Percentiles rank a stretch among this genome's conserved stretches.
Evolutionary conservation across 2,888 invertebrate species (phyloP).

Genomic region (Cryptocephalus primarius): DNA sequence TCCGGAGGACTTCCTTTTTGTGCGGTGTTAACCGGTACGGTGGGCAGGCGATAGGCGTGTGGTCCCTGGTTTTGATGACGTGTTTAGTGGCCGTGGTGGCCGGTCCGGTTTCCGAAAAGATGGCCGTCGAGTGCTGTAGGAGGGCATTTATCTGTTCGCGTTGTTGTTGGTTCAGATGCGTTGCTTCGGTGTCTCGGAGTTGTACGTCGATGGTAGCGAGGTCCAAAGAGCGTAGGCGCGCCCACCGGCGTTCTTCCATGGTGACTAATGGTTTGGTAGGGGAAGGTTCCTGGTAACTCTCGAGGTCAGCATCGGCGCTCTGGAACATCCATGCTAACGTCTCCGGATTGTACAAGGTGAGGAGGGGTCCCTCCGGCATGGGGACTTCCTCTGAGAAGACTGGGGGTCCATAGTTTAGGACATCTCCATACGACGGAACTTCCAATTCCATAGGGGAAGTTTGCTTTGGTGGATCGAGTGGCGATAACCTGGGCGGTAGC

Average conservation of each 20-base stretch:
- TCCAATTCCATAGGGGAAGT: too few relatives aligned
- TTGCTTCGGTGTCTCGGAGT: neutral
- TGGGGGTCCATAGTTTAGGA: too few relatives aligned
- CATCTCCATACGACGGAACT: too few relatives aligned
- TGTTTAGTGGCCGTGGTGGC: slow-evolving; percentile 17
- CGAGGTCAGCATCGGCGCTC: too few relatives aligned
- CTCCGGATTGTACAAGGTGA: too few relatives aligned
- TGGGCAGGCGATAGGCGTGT: slow-evolving; percentile 20
- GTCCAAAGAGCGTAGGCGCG: neutral
- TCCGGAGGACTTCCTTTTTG: slow-evolving; percentile 11
- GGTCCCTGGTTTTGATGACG: neutral
- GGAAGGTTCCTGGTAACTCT: too few relatives aligned
- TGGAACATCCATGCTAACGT: too few relatives aligned
- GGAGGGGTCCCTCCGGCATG: too few relatives aligned
- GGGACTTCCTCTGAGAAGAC: too few relatives aligned
- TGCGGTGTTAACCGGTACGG: slow-evolving; percentile 23
- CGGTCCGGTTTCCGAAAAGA: slow-evolving; percentile 6
- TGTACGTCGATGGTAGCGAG: neutral
- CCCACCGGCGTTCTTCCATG: neutral
- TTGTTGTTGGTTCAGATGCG: neutral
- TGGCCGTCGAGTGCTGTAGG: neutral
- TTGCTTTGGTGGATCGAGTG: too few relatives aligned
- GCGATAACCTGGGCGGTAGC: too few relatives aligned
- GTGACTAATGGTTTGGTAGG: neutral
- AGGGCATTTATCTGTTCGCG: neutral